Percentiles rank a stretch among this genome's conserved stretches.
Conservation (phyloP, 2,888 invertebrate genomes). For the Eremobia ochroleuca region DNA sequence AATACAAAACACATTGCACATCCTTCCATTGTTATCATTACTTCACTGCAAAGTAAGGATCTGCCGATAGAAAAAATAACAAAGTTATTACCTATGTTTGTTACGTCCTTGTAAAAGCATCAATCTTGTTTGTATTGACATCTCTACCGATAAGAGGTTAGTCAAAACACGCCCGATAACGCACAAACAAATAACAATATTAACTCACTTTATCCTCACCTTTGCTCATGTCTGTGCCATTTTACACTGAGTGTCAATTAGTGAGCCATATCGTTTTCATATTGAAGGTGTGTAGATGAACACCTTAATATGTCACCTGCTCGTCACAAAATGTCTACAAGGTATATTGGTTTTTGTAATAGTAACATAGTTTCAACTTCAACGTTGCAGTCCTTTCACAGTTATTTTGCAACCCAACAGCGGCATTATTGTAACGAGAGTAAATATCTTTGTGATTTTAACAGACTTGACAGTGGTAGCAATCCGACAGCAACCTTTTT, state of each 20-base stretch:
- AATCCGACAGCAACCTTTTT: no score
- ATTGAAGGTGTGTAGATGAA: not conserved
- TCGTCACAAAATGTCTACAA: not conserved
- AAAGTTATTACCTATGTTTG: not conserved
- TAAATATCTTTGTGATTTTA: no score
- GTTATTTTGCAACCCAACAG: no score
- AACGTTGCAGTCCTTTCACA: no score
- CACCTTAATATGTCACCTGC: not conserved
- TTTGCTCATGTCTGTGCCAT: conserved; percentile 17
- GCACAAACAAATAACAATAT: conserved; percentile 28
- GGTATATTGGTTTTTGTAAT: not conserved
- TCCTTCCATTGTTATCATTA: not conserved
- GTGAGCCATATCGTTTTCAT: conserved; percentile 3
- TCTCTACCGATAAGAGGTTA: conserved; percentile 1
- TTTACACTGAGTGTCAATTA: conserved; percentile 41
- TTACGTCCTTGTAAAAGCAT: not conserved
- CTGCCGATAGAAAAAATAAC: no score
- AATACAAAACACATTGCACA: not conserved
- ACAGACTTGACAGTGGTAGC: no score
- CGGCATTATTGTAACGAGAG: no score
- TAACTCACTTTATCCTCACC: conserved; percentile 5
- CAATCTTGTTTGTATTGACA: conserved; percentile 9
- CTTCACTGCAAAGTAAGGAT: not conserved
- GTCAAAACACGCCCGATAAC: not conserved
- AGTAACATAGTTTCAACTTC: not conserved